These are phyloP conservation scores for Zenarchopterus dispar DNA, from an alignment of 2,797 vertebrate species.

Conservation along the genomic window DNA sequence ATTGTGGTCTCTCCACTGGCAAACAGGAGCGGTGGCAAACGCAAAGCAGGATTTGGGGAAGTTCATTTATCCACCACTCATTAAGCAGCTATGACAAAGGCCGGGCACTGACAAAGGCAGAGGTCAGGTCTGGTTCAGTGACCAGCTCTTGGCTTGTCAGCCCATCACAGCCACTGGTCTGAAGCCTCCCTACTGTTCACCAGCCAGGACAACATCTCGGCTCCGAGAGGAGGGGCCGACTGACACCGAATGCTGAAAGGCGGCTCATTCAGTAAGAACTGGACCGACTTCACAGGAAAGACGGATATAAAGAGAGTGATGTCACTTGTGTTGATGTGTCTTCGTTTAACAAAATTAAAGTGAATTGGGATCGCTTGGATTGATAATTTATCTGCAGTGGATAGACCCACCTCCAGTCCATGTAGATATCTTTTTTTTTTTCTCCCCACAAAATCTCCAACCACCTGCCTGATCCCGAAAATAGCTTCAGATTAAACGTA, in stretches of 20 bases:
- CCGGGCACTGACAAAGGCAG: constrained; percentile 78
- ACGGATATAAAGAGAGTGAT: constrained; percentile 59
- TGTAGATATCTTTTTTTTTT: constrained; percentile 9
- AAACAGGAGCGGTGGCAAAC: constrained; percentile 52
- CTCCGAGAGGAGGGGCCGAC: constrained; percentile 19
- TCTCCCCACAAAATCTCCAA: constrained; percentile 37
- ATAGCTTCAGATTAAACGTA: constrained; percentile 73
- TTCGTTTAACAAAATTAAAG: constrained; percentile 44
- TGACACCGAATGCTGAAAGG: constrained; percentile 57
- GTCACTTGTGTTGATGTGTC: constrained; percentile 55
- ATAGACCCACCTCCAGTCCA: constrained; percentile 4
- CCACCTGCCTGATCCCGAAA: constrained; percentile 67
- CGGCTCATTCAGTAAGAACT: constrained; percentile 67
- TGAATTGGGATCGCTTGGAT: constrained; percentile 10
- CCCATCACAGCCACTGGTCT: constrained; percentile 72
- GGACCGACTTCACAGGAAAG: constrained; percentile 65
- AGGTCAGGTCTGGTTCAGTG: constrained; percentile 82
- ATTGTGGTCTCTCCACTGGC: constrained; percentile 58
- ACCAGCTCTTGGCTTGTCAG: constrained; percentile 79
- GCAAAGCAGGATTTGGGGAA: constrained; percentile 61
- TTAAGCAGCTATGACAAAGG: constrained; percentile 82
- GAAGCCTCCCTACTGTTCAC: constrained; percentile 74
- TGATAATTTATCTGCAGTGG: too few relatives aligned
- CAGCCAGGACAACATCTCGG: constrained; percentile 69
- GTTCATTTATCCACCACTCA: constrained; percentile 77